phyloP scores from a whole-genome alignment of 2,113 vertebrate species.

The Bubo scandiacus region DNA sequence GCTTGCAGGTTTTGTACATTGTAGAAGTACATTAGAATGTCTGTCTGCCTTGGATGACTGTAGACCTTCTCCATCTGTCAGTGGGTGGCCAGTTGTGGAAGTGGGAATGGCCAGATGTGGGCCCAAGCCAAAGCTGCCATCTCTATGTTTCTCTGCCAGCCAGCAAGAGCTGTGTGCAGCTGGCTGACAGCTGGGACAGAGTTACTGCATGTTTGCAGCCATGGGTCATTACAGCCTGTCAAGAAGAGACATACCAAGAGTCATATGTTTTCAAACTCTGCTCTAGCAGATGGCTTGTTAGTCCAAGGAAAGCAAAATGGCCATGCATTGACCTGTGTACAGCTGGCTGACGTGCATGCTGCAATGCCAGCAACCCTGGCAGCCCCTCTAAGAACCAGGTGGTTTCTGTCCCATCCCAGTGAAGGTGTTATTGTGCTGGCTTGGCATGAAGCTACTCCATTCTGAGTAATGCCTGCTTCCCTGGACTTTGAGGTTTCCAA shows the following conservation, averaged over 20 bases:
- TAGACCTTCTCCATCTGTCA: not conserved
- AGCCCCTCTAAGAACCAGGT: not conserved
- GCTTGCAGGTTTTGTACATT: not conserved
- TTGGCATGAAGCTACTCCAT: not conserved
- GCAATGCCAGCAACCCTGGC: not conserved
- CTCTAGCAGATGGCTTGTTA: not conserved
- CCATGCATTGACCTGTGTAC: not conserved
- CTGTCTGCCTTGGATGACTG: not conserved
- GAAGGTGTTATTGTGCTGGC: not conserved
- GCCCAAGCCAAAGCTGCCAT: not conserved
- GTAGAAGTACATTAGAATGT: not conserved
- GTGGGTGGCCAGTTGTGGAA: not conserved
- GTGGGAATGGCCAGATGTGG: not conserved
- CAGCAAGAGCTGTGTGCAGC: not conserved
- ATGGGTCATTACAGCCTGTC: not conserved
- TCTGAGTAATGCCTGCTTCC: not conserved
- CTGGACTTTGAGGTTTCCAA: not conserved
- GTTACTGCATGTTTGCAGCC: not conserved
- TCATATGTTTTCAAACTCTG: not conserved
- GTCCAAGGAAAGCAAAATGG: not conserved
- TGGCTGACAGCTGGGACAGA: not conserved
- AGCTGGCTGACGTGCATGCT: fast-evolving
- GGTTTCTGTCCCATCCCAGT: not conserved
- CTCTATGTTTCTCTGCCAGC: not conserved
- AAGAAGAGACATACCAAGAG: not conserved